phyloP scores from a whole-genome alignment of 2,113 vertebrate species.

The Myiopsitta monachus region DNA sequence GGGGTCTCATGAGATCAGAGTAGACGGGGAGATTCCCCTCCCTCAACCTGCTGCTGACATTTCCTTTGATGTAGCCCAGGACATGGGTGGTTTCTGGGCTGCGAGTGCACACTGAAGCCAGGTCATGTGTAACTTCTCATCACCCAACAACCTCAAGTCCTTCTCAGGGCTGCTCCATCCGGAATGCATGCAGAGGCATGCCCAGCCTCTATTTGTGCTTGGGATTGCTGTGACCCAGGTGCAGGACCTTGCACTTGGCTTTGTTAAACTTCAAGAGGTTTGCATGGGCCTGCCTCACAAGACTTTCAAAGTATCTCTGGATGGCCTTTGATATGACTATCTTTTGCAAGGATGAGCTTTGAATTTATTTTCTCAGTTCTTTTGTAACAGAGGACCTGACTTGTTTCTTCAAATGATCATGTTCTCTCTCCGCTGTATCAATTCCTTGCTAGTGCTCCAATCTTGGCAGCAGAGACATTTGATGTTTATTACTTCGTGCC shows the following conservation, averaged over 20 bases:
- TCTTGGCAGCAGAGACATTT: background rate
- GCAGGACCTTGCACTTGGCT: background rate
- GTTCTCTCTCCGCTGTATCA: background rate
- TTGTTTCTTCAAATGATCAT: background rate
- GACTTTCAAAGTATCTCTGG: background rate
- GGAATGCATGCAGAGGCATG: too few species aligned
- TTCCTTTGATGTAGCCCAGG: background rate
- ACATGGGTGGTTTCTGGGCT: background rate
- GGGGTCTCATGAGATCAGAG: background rate
- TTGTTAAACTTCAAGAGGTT: background rate
- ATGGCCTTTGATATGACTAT: background rate
- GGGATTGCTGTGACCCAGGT: background rate
- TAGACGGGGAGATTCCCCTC: background rate
- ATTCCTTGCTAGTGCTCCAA: background rate
- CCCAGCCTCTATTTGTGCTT: background rate
- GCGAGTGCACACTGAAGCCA: background rate
- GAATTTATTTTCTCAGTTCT: background rate
- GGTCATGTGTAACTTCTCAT: background rate
- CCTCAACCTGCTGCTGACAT: background rate
- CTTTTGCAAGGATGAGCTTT: background rate
- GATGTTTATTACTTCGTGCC: background rate
- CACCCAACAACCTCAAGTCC: background rate
- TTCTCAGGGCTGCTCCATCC: background rate
- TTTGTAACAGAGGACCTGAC: background rate
- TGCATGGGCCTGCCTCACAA: background rate